Base-by-base conservation (phyloP, 2,113 vertebrate genomes). In the Tyto alba region DNA sequence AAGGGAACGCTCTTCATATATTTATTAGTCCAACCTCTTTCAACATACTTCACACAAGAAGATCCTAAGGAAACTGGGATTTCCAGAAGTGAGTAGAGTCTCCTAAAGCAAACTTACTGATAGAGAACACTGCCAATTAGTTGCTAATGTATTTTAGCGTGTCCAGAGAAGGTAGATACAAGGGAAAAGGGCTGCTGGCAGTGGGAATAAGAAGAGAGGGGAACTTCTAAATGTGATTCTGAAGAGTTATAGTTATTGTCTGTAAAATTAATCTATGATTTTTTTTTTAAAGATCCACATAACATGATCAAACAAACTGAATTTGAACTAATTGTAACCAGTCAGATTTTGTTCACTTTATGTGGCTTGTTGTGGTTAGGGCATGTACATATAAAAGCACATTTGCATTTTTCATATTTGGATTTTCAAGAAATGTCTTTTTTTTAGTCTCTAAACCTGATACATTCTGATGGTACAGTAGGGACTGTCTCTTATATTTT, bases 351-450 rank as follows among this genome's bases (percentile, higher is more conserved):
- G 7, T 50, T 72, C 40, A 27, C 3, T 50, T 75, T 45, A 19
- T 6, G 6, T 59, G 23, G 19, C 8, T 55, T 72, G 10, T 25
- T 88, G 34, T 77, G 14, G 14, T 50, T 41, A 71, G 16, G 14
- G 3, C 6, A 27, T 1, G 1, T 26, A 55, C 6, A 21, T 15
- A 2, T 29, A 71, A 59, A 4, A 64, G 13, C 29, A 64, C 3
- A 23, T 50, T 34, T 52, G 10, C 7, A 73, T 83, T 68, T 90
- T 71, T 91, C 45, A 92, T 45, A 68, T 45, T 47, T 83, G 41
- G 16, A 59, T 94, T 95, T 96, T 73, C 32, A 80, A 83, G 6
- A 90, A 89, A 68, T 29, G 45, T 82, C 84, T 97, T 95, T 90
- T 90, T 71, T 85, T 97, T 17, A 36, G 56, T 68, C 83, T 52